Percentiles rank a stretch among this genome's conserved stretches.
These are phyloP conservation scores for Anoncus sp. DNA, from an alignment of 2,888 invertebrate genomes.

Conservation along the genomic window DNA sequence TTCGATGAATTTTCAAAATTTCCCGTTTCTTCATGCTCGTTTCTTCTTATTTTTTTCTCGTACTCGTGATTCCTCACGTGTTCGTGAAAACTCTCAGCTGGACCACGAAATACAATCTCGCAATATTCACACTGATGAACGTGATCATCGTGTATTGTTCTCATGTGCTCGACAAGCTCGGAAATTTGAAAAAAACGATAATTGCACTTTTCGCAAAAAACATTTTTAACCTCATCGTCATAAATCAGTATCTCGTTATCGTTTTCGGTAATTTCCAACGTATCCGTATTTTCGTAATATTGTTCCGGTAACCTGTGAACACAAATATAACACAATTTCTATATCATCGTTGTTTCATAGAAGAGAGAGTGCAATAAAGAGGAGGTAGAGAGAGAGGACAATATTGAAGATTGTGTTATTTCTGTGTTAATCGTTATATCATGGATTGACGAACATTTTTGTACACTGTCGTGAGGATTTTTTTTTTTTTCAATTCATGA, in stretches of 20 bases:
- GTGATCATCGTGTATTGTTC: constrained; percentile 56
- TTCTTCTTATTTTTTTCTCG: not conserved
- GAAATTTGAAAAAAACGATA: constrained; percentile 59
- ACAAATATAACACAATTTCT: constrained; percentile 64
- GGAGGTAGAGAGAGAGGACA: not conserved
- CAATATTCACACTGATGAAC: constrained; percentile 68
- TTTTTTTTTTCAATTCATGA: not conserved
- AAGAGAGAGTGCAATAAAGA: not conserved
- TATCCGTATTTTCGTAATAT: constrained; percentile 15
- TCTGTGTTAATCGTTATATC: not conserved
- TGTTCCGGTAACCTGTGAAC: constrained; percentile 69
- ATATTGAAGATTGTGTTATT: not conserved
- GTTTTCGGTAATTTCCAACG: constrained; percentile 46
- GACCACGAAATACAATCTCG: constrained; percentile 61
- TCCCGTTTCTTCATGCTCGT: constrained; percentile 41
- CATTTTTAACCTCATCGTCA: constrained; percentile 58
- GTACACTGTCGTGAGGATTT: too few species aligned
- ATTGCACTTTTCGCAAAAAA: constrained; percentile 67
- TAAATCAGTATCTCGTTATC: constrained; percentile 25
- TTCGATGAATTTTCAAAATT: constrained; percentile 40
- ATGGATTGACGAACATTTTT: not conserved
- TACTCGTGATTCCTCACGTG: constrained; percentile 61
- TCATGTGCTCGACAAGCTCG: constrained; percentile 67
- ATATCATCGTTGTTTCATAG: constrained; percentile 6
- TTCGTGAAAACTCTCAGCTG: constrained; percentile 57